Evolutionary conservation across 2,113 vertebrate species (phyloP).

Genomic region (Globicephala melas): DNA sequence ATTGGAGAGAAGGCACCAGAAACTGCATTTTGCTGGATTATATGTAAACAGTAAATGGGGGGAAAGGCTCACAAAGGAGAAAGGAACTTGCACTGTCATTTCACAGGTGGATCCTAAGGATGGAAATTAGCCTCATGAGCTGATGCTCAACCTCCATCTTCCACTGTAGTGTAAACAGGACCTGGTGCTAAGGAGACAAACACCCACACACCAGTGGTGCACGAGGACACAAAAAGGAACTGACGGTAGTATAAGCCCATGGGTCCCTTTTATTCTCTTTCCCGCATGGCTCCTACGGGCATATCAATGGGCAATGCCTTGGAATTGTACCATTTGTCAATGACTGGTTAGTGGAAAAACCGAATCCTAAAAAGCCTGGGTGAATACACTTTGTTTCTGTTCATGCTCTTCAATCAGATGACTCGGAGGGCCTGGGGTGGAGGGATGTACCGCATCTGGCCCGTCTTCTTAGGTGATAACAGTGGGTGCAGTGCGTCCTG

Average conservation of each 20-base stretch:
- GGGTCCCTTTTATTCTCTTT: neutral
- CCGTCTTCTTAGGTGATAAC: slow-evolving; percentile 92
- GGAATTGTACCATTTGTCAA: neutral
- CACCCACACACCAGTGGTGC: neutral
- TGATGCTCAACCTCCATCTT: neutral
- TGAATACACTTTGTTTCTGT: neutral
- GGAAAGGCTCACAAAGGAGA: neutral
- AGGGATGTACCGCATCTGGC: slow-evolving; percentile 13
- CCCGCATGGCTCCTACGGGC: neutral
- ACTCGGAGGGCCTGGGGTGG: neutral
- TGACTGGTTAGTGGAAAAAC: neutral
- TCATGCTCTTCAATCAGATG: slow-evolving; percentile 52
- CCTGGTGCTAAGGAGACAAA: neutral
- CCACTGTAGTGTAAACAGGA: neutral
- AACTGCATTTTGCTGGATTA: neutral
- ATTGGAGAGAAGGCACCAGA: slow-evolving; percentile 60
- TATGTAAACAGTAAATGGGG: slow-evolving; percentile 26
- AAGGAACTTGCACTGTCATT: neutral
- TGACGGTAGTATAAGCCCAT: neutral
- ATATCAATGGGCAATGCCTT: neutral
- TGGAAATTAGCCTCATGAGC: neutral
- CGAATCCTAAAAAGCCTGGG: slow-evolving; percentile 30
- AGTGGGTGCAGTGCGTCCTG: slow-evolving; percentile 91
- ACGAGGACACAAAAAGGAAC: neutral
- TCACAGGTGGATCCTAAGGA: neutral